Evolutionary conservation across 2,113 vertebrate species (phyloP).

Genomic region (Hydrochoerus hydrochaeris): DNA sequence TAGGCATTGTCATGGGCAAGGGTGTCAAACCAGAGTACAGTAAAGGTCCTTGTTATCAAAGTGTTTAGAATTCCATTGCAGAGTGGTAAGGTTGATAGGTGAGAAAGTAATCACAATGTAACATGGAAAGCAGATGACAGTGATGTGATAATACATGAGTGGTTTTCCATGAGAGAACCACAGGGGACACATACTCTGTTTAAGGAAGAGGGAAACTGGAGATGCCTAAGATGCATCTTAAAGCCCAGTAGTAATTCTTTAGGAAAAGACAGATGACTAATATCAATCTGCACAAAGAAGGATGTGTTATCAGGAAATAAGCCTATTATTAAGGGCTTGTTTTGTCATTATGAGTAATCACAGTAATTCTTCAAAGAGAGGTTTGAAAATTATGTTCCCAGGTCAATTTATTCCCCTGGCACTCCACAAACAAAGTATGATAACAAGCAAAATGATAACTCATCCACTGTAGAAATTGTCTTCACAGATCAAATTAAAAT

Average conservation of each 20-base stretch:
- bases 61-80: neutral
- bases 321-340: neutral
- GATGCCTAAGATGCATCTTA: neutral
- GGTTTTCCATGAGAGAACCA: neutral
- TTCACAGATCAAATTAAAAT: slow-evolving; percentile 40
- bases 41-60: neutral
- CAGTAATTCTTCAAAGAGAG: slow-evolving; percentile 1
- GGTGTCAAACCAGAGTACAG: neutral
- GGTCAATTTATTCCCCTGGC: neutral
- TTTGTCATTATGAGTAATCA: neutral
- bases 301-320: neutral
- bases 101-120: neutral
- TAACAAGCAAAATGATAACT: neutral
- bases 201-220: neutral
- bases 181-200: fast-evolving
- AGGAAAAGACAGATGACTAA: neutral
- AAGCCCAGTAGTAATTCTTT: neutral
- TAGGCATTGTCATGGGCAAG: neutral
- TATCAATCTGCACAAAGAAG: neutral
- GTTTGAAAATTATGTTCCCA: slow-evolving; percentile 40
- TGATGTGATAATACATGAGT: neutral
- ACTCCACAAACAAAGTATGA: slow-evolving; percentile 34
- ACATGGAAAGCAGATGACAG: neutral
- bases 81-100: neutral
- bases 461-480: neutral